phyloP scores from a whole-genome alignment of 2,888 invertebrate genomes.

The Idaea aversata region DNA sequence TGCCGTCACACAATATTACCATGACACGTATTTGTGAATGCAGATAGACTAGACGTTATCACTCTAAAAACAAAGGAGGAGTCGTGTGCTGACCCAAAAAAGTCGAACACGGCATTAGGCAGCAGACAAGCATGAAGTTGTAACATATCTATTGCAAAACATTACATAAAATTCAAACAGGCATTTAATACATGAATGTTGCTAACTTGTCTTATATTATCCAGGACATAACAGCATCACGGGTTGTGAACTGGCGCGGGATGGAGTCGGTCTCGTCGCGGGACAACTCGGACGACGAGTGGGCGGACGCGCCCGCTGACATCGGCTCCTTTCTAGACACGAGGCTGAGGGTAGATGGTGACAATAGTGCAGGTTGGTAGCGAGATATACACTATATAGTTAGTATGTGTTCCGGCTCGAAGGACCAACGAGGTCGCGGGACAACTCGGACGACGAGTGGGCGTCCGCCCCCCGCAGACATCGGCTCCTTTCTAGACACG shows the following conservation, averaged over 20 bases:
- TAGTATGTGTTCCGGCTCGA: too few species aligned
- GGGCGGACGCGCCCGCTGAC: constrained; percentile 66
- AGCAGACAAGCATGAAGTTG: too few species aligned
- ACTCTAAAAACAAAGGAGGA: too few species aligned
- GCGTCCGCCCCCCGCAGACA: constrained; percentile 69
- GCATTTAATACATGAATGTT: too few species aligned
- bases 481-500: constrained; percentile 73
- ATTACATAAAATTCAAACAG: too few species aligned
- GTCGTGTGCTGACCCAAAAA: too few species aligned
- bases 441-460: constrained; percentile 67
- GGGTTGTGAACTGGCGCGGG: constrained; percentile 59
- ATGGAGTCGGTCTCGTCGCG: constrained; percentile 40
- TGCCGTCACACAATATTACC: too few species aligned
- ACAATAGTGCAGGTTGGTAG: constrained; percentile 61
- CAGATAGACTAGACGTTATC: too few species aligned
- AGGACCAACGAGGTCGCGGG: constrained; percentile 41
- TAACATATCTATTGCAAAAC: too few species aligned
- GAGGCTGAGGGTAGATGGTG: constrained; percentile 59
- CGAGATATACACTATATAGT: too few species aligned
- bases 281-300: constrained; percentile 63
- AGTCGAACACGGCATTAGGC: too few species aligned
- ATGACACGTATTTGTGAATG: too few species aligned
- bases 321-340: constrained; percentile 75
- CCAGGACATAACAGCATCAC: constrained; percentile 68
- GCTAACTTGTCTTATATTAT: constrained; percentile 8